Conservation (phyloP, 2,888 invertebrate species). For the Pristionchus arcanus region DNA sequence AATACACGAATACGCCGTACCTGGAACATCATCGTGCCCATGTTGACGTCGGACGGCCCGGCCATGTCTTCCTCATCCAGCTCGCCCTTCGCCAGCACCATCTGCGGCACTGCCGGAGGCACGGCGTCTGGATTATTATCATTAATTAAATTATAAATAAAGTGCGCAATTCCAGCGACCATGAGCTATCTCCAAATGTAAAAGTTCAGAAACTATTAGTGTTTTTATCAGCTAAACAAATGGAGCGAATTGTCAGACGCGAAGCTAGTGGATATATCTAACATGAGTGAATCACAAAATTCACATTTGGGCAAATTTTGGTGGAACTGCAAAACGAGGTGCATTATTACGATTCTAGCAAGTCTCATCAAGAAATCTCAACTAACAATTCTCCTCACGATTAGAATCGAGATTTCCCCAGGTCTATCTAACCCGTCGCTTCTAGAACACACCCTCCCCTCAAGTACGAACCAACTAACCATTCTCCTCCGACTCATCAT, state of each 20-base stretch:
- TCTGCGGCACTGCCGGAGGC: slow-evolving; percentile 7
- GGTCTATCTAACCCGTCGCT: no score
- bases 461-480: not conserved
- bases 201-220: no score
- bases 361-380: no score
- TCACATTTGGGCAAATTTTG: no score
- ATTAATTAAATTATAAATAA: not conserved
- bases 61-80: slow-evolving; percentile 54
- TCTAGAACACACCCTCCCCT: no score
- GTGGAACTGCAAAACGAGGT: no score
- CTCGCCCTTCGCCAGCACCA: slow-evolving; percentile 46
- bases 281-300: not conserved
- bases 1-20: not conserved
- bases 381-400: no score
- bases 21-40: not conserved
- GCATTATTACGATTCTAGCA: no score
- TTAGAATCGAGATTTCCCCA: no score
- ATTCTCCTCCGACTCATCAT: slow-evolving; percentile 56
- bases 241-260: not conserved
- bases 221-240: no score
- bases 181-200: no score
- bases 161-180: no score
- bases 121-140: not conserved
- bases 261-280: not conserved
- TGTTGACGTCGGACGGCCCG: not conserved